Evolutionary conservation across 2,113 vertebrate species (phyloP), one percentile per base, ranked within the genome.

Genomic region (Rhinolophus ferrumequinum): DNA sequence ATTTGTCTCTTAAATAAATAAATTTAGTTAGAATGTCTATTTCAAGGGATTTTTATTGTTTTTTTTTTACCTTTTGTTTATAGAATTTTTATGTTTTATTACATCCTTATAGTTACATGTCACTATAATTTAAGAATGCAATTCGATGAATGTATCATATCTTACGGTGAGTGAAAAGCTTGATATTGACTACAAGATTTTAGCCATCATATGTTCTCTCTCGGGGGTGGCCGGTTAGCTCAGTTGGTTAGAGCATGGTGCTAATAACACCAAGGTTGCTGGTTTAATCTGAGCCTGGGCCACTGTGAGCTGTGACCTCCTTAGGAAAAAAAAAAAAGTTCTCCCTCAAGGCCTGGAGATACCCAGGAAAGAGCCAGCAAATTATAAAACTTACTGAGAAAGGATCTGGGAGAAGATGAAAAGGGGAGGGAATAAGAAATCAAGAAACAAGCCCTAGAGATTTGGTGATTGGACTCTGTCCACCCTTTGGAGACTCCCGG

Each of bases 1-100:
- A 60, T 88, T 82, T 76, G 52, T 88, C 76, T 77, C 58, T 75
- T 87, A 58, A 90, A 66, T 79, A 87, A 70, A 81, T 54, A 88
- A 22, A 54, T 92, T 91, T 94, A 7, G 6, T 76, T 76, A 62
- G 92, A 92, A 85, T 60, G 69, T 77, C 9, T 90, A 44, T 82
- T 76, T 95, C 19, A 69, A 60, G 35, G 2, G 47, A 10, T 50
- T 50, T 10, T 19, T 72, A 15, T 16, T n/a, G 2, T 38, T 14
- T 70, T 86, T 56, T 41, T 76, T 70, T 88, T 62, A 73, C 7
- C 10, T 73, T 89, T 79, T 79, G 28, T 88, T 95, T 76, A 87
- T 88, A 33, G 19, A 66, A 67, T 82, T 88, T 93, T 58, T 60
- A 75, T 60, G 89, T 93, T 84, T 90, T 24, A 79, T 35, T 66